Percentiles rank a stretch among this genome's conserved stretches.
phyloP scores from a whole-genome alignment of 2,797 vertebrate species.

The Sylvilagus floridanus region DNA sequence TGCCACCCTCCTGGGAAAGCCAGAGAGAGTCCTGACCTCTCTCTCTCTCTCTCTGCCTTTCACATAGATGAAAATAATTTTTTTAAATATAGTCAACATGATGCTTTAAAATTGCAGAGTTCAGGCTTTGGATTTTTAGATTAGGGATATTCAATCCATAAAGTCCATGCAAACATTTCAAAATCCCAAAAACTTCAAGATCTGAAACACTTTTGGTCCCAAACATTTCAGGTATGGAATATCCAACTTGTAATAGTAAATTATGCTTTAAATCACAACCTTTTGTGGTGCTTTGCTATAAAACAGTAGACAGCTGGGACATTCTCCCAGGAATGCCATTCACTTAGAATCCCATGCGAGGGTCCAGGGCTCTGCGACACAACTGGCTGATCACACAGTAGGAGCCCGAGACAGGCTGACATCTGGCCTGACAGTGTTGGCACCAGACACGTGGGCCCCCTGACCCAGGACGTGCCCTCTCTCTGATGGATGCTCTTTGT shows the following conservation, averaged over 20 bases:
- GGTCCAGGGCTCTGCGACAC: neutral
- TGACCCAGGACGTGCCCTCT: neutral
- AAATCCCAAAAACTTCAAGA: no score
- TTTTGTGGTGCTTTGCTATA: slow-evolving; percentile 25
- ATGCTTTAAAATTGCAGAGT: no score
- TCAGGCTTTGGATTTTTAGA: no score
- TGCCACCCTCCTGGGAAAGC: no score
- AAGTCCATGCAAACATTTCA: no score
- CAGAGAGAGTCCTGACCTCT: no score
- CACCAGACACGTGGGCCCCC: neutral
- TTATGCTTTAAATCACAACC: neutral
- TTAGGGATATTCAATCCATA: no score
- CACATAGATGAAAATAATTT: neutral
- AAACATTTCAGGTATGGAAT: no score
- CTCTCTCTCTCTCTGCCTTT: no score
- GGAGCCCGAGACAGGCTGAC: neutral
- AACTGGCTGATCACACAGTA: neutral
- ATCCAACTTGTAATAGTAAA: neutral
- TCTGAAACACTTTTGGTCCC: no score
- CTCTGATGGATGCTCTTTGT: neutral
- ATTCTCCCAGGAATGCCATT: neutral
- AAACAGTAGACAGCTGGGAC: neutral
- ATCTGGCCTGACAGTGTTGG: neutral
- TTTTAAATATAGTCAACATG: no score
- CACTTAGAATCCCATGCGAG: neutral